Evolutionary conservation across 2,888 invertebrate species (phyloP), one percentile per base, ranked within the genome.

Genomic region (Chloromyia formosa): DNA sequence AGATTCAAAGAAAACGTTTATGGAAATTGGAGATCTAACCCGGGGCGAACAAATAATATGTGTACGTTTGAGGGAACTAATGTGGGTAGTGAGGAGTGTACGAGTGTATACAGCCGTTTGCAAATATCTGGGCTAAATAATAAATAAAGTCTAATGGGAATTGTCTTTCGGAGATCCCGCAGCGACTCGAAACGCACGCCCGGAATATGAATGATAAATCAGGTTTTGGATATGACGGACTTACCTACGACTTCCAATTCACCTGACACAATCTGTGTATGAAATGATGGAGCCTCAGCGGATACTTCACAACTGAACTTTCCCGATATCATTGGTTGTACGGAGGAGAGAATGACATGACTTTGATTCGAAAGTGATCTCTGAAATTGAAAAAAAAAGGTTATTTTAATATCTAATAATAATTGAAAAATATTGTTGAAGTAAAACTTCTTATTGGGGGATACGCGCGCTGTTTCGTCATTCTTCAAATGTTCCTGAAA

Each of bases 281-380:
- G 78, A 71, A 78, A 78, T 68, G 77, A 77, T 18, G 78, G 78
- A 23, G 78, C 77, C 62, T 78, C 78, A 18, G 78, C 77, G 45
- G 77, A 77, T 14, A 78, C 76, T 75, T 78, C 78, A 74, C 78
- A 78, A 35, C 75, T 76, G 49, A 75, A 78, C 76, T 77, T 77
- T 14, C 78, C 78, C 4, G 78, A 78, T 64, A 77, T 76, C 42
- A 27, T 75, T 61, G 77, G 76, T 62, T 77, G 76, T n/a, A 78
- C 78, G 22, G 76, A 74, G 42, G 74, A 77, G 64, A 78, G 72
- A 40, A 75, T 74, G 58, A 78, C 74, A 69, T 78, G 78, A 69
- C 78, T 78, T 69, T 74, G 76, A 75, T 78, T 78, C 42, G 78
- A 78, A 16, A 74, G 72, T 62, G 71, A 69, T 56, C 74, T 64